Conservation (phyloP, 2,888 invertebrate genomes). For the Ditylenchus weischeri region DNA sequence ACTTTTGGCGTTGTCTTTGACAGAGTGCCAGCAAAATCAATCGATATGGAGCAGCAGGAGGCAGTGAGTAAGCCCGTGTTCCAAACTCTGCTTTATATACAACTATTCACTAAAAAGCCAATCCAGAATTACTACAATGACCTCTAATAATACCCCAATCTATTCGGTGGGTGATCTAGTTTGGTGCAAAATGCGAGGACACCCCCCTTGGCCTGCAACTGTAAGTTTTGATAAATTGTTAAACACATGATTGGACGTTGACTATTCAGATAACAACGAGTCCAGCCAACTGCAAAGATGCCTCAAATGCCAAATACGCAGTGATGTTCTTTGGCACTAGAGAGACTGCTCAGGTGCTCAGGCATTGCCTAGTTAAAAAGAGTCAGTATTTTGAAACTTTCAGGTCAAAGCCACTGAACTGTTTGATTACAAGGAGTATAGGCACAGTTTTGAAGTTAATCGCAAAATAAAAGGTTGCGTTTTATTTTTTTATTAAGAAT, state of each 20-base stretch:
- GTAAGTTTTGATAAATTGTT: slow-evolving; percentile 38
- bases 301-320: slow-evolving; percentile 31
- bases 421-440: slow-evolving; percentile 16
- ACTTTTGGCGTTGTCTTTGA: too few relatives aligned
- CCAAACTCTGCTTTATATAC: too few relatives aligned
- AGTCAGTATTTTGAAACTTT: too few relatives aligned
- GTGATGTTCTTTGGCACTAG: slow-evolving; percentile 55
- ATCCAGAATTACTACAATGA: too few relatives aligned
- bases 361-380: too few relatives aligned
- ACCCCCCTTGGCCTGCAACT: slow-evolving; percentile 96
- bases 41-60: too few relatives aligned
- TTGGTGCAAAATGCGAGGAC: slow-evolving; percentile 94
- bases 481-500: not conserved
- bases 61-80: too few relatives aligned
- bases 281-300: slow-evolving; percentile 3
- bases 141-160: too few relatives aligned
- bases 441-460: slow-evolving; percentile 16
- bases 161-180: slow-evolving; percentile 65
- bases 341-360: slow-evolving; percentile 44
- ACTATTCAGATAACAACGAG: slow-evolving; percentile 18
- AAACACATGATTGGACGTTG: not conserved
- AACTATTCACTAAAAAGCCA: too few relatives aligned
- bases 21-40: too few relatives aligned
- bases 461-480: slow-evolving; percentile 24
- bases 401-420: slow-evolving; percentile 23